Base-by-base conservation (phyloP, 1,140 invertebrate species). In the Luehdorfia chinensis region DNA sequence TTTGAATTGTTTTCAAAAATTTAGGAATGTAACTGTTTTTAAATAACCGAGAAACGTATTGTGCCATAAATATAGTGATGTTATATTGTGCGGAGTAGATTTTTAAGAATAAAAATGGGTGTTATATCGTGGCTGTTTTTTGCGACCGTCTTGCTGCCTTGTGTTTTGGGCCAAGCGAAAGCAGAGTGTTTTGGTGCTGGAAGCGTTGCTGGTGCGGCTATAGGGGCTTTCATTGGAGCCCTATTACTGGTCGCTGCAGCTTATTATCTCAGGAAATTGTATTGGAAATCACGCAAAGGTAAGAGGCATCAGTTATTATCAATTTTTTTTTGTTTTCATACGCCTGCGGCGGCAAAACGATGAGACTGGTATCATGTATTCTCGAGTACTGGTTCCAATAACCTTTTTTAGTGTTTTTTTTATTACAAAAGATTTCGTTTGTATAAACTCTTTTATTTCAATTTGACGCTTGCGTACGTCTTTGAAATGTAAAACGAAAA, bases 231-330 rank as follows among this genome's bases (percentile, higher is more conserved):
- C 46, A 57, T 87, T 43, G 80, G 68, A 33, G 84, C 80, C 39
- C 65, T 86, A 18, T 56, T 86, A 36, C 55, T 86, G 46, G 69
- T 84, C 9, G 78, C 66, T 27, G 77, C 70, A 9, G 69, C 60
- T 23, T 84, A 76, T 68, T 84, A 84, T 59, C 59, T 86, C 45
- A 83, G 80, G 55, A 83, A 77, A 64, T 60, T 79, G 43, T 86
- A 84, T 69, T 86, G 78, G 78, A 86, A 84, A 61, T 81, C 79
- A 15, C 75, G 75, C 33, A 80, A 86, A 86, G 83, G 83, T 86
- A 72, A 70, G 76, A 53, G 28, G 47, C 31, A 11, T 33, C 34
- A 31, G 31, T 14, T 27, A 54, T 45, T 50, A 45, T 37, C 32
- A 43, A 49, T 34, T 47, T 48, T 30, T 45, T 45, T 55, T 43